Percentiles rank a stretch among this genome's conserved stretches.
phyloP scores from a whole-genome alignment of 1,140 invertebrate species.

The Apis cerana region DNA sequence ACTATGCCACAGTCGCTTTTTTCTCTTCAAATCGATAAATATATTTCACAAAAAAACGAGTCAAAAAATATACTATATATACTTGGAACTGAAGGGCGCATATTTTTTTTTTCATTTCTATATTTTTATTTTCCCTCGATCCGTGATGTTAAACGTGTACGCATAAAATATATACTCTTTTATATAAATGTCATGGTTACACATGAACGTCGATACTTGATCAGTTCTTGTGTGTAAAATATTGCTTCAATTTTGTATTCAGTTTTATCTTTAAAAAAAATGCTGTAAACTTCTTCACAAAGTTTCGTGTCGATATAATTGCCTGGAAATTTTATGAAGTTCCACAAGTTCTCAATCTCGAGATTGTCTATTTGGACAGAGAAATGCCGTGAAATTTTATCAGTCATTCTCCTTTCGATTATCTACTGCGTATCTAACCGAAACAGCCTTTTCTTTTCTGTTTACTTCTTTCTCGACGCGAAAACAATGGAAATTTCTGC shows the following conservation, averaged over 20 bases:
- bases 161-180: conserved; percentile 2
- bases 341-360: conserved; percentile 28
- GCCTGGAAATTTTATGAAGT: neutral
- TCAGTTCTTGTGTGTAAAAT: conserved; percentile 15
- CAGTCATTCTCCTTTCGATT: conserved; percentile 26
- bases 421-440: neutral
- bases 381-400: conserved; percentile 21
- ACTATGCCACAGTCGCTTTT: too few species aligned
- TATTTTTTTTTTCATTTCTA: neutral
- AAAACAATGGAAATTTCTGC: conserved; percentile 10
- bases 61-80: conserved; percentile 35
- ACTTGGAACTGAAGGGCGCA: conserved; percentile 16
- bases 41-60: conserved; percentile 20
- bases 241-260: conserved; percentile 23
- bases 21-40: neutral
- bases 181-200: conserved; percentile 61
- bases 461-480: neutral
- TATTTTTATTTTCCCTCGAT: neutral
- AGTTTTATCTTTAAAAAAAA: conserved; percentile 12
- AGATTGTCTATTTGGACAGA: conserved; percentile 38
- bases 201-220: conserved; percentile 38
- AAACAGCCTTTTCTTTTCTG: conserved; percentile 12
- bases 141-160: neutral
- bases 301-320: conserved; percentile 8
- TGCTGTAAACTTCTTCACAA: conserved; percentile 28